Evolutionary conservation across 2,888 invertebrate species (phyloP).

Genomic region (Suillia variegata): DNA sequence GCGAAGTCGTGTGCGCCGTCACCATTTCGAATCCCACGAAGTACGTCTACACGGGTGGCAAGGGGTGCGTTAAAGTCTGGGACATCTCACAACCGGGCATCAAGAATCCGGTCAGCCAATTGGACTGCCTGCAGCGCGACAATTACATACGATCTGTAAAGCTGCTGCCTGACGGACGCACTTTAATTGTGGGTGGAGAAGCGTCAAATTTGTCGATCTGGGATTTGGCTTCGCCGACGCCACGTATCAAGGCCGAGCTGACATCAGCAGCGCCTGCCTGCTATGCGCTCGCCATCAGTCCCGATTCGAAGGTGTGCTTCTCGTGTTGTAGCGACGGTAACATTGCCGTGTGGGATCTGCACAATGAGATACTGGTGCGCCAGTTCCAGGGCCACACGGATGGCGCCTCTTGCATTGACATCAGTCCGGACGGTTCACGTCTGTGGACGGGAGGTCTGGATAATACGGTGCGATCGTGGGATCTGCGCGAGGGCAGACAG

Average conservation of each 20-base stretch:
- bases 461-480: slow-evolving; percentile 97
- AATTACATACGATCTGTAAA: slow-evolving; percentile 97
- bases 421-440: slow-evolving; percentile 89
- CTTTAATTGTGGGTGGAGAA: slow-evolving; percentile 95
- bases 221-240: slow-evolving; percentile 91
- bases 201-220: slow-evolving; percentile 94
- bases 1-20: slow-evolving; percentile 97
- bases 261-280: slow-evolving; percentile 94
- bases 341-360: slow-evolving; percentile 95
- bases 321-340: slow-evolving; percentile 98
- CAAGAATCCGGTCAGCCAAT: slow-evolving; percentile 79
- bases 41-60: slow-evolving; percentile 97
- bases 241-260: slow-evolving; percentile 88
- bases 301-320: slow-evolving; percentile 97
- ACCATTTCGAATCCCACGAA: slow-evolving; percentile 86
- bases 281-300: slow-evolving; percentile 96
- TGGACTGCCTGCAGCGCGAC: slow-evolving; percentile 93
- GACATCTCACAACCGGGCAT: slow-evolving; percentile 77
- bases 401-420: slow-evolving; percentile 97
- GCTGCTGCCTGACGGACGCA: slow-evolving; percentile 89
- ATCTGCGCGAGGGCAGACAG: slow-evolving; percentile 89
- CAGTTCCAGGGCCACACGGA: slow-evolving; percentile 97
- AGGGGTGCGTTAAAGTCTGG: slow-evolving; percentile 92
- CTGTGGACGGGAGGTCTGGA: slow-evolving; percentile 94
- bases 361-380: slow-evolving; percentile 88